Base-by-base conservation (phyloP, 2,797 vertebrate species). In the Apogon hyalosoma region DNA sequence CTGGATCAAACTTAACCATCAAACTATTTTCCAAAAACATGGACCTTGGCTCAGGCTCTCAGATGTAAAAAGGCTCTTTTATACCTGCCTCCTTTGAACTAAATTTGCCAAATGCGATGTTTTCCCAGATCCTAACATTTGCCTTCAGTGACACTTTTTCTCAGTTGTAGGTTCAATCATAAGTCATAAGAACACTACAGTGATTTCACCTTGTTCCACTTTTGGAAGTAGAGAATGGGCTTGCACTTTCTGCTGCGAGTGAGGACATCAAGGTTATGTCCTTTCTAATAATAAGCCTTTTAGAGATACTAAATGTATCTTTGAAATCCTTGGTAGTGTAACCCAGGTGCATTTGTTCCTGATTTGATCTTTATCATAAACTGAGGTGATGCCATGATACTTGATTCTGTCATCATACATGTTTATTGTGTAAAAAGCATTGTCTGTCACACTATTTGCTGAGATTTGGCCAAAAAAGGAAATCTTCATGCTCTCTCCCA, bases 391-490 rank as follows among this genome's bases (percentile, higher is more conserved):
- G 19, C 19, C 19, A 21, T 21, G 19, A 2, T 2, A 21, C 19
- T 21, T 21, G 19, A 31, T 16, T 15, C 18, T 54, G 24, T 33
- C 24, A 33, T 64, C 38, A 64, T n/a, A 16, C 24, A 21, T 15
- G 10, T 36, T 38, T 10, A 49, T 4, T 40, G 15, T 46, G n/a
- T 42, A 7, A n/a, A 24, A n/a, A 4, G 6, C 38, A 46, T 52
- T 51, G 18, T 46, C 12, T 45, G 6, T 52, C 4, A 16, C 13
- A 10, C 3, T 67, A 64, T 43, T 41, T 41, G 10, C 13, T 46
- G 15, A 58, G 14, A 59, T 82, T 53, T 51, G 18, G 11, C 18
- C 18, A 60, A 59, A 36, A 36, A 36, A 10, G 28, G 11, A 60
- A 53, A 42, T 47, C 6, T 18, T 57, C 65, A 43, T 48, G 11